phyloP scores from a whole-genome alignment of 1,140 invertebrate species.

The Lepidurus couesii region DNA sequence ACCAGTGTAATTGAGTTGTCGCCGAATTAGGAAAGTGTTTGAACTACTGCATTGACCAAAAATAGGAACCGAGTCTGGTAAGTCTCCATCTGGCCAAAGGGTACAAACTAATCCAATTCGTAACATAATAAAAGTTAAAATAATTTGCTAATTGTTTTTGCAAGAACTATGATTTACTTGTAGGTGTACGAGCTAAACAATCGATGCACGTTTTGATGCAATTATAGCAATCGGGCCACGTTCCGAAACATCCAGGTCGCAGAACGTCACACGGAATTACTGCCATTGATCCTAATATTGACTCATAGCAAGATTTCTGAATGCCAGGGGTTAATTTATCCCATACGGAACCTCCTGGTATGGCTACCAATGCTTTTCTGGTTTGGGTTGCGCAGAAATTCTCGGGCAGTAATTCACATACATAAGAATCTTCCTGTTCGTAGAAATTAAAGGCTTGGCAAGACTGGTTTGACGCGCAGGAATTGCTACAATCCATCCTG shows the following conservation, averaged over 20 bases:
- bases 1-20: background rate
- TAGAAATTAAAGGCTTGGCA: background rate
- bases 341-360: background rate
- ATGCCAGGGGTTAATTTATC: background rate
- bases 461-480: background rate
- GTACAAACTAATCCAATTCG: background rate
- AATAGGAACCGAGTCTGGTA: background rate
- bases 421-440: background rate
- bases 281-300: background rate
- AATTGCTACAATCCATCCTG: background rate
- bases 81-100: background rate
- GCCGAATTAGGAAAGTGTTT: background rate
- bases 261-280: background rate
- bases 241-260: background rate
- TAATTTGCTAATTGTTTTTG: background rate
- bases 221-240: background rate
- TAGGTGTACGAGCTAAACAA: background rate
- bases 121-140: background rate
- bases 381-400: background rate
- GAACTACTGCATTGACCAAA: background rate
- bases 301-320: background rate
- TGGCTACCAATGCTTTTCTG: background rate
- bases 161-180: background rate
- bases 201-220: background rate
- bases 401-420: background rate